These are phyloP conservation scores for Tympanuchus pallidicinctus DNA, from an alignment of 2,113 vertebrate genomes.

Conservation along the genomic window DNA sequence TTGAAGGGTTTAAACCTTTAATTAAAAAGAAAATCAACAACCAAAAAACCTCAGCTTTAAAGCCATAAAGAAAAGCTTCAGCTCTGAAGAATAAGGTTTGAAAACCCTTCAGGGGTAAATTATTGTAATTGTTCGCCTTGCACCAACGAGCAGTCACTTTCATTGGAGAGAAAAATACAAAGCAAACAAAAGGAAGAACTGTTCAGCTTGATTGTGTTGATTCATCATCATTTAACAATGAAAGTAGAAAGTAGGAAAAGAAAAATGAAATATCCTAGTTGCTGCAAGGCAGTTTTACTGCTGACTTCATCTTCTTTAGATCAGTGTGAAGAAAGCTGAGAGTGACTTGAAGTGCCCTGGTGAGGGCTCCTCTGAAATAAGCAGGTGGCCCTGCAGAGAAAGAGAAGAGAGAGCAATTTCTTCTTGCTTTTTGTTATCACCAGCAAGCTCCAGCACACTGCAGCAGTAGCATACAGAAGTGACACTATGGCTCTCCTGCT, in stretches of 20 bases:
- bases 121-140: conserved; percentile 10
- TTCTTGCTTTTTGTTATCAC: background rate
- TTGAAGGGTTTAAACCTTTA: conserved; percentile 35
- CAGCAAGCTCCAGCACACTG: background rate
- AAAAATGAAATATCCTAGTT: background rate
- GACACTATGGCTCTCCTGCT: background rate
- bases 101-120: conserved; percentile 30
- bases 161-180: background rate
- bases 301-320: background rate
- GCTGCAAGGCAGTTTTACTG: background rate
- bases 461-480: no score
- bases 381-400: background rate
- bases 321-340: background rate
- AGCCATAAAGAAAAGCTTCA: background rate
- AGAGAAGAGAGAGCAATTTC: background rate
- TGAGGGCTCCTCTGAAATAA: background rate
- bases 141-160: background rate
- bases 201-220: conserved; percentile 15
- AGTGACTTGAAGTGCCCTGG: background rate
- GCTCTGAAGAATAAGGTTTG: background rate
- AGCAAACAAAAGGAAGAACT: background rate
- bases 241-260: background rate
- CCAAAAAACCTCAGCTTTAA: background rate
- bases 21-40: conserved; percentile 59
- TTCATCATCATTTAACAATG: background rate